Evolutionary conservation across 2,888 invertebrate genomes (phyloP), one percentile per base, ranked within the genome.

Genomic region (Caenorhabditis sulstoni): DNA sequence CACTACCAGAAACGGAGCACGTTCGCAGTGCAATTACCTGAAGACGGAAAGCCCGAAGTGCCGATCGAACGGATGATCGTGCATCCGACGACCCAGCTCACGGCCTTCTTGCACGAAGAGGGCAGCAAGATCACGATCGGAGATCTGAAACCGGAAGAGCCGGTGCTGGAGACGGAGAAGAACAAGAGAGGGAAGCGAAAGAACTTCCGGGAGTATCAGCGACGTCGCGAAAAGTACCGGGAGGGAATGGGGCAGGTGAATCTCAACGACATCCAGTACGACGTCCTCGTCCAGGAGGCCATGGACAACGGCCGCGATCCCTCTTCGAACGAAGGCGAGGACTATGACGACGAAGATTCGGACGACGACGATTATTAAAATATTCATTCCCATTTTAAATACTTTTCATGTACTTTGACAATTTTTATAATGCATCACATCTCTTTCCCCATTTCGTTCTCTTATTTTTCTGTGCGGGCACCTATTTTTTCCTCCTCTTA

Each of bases 121-220:
- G 57, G 57, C 5, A 39, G 45, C 12, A 73, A 73, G 23, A 73
- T 73, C 52, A 73, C 73, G 7, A 16, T 73, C 22, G 73, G 73
- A 58, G 73, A 73, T 22, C 20, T 73, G 52, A 73, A 73, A 22
- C 41, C 53, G 35, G 64, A 73, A 39, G 18, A 14, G 29, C 57
- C n/a, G 0, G 14, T 9, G 1, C 16, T n/a, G 35, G n/a, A 16
- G 22, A 55, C 22, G 8, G 16, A 16, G 12, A 49, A 50, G 22
- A 11, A 23, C 0, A 11, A 9, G 11, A 7, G 29, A 3, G 7
- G 3, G 29, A 29, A 7, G 7, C 22, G 39, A 14, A 68, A 76
- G 57, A 76, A 62, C 16, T 76, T 68, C 68, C 76, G 76, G 0
- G 76, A 76, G n/a, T 76, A 68, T 29, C 76, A 76, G 44, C 20